Base-by-base conservation (phyloP, 2,888 invertebrate species). In the Ecliptopera silaceata region DNA sequence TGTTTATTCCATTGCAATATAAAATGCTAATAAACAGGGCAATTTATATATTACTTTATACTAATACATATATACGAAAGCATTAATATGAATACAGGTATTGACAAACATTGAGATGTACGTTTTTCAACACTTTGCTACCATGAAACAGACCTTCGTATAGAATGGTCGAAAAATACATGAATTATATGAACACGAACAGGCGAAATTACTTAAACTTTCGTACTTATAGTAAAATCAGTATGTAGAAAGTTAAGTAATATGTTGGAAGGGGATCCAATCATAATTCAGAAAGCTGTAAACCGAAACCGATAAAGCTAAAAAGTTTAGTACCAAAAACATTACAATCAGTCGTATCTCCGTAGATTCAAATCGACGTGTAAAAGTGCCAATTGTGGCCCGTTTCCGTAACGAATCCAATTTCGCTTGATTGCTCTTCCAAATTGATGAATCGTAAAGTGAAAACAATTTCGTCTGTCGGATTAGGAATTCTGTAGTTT, bases 391-490 rank as follows among this genome's bases (percentile, higher is more conserved):
- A 75, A 76, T 78, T 78, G 76, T 76, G 72, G 76, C 66, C 68
- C 70, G 71, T 73, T 75, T 74, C 70, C 69, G 70, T 74, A 77
- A 78, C 75, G 72, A 78, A 76, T 76, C 78, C 75, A 77, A 77
- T 78, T 76, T 72, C 71, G 68, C 67, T 75, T 75, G 74, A 77
- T 78, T 74, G 73, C 72, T 73, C 69, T 67, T 67, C 63, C 66
- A 72, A 78, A 75, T 72, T 77, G 76, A 76, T 75, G 76, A 78
- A 72, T 74, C 76, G 72, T 77, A 77, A 78, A 75, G 70, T 70
- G 69, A 75, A 77, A 75, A 77, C 76, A 76, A 74, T 77, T 76
- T 74, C 70, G 68, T 66, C 73, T 71, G 74, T 74, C 70, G 69
- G 74, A 78, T 72, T 74, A 72, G 69, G 63, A 54, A 55, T 55